Base-by-base conservation (phyloP, 2,888 invertebrate species). In the Aspidapion aeneum region DNA sequence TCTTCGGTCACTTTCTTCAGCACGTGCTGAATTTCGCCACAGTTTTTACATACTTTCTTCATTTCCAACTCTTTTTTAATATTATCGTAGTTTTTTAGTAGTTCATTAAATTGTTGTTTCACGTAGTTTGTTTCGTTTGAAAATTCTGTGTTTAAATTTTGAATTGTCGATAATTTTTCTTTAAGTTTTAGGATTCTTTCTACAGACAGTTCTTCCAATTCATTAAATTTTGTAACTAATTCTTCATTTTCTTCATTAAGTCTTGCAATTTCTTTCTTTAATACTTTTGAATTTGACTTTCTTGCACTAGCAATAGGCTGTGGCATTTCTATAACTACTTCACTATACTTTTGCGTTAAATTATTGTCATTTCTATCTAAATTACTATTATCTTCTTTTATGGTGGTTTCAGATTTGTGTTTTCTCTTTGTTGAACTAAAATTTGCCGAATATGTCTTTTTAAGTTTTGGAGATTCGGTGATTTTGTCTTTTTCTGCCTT, bases 151-250 rank as follows among this genome's bases (percentile, higher is more conserved):
- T 89, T 89, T 68, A 84, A 83, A 56, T 84, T 83, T 59, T 88
- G 80, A 0, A 89, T 80, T 0, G 82, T 79, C 66, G 83, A 81
- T 0, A 89, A 75, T 72, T 87, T 88, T 55, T 87, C 86, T 59
- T 87, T 84, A 2, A 89, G 75, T 74, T 87, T 87, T 60, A 81
- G 75, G 73, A 89, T 83, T 70, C 86, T 89, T 70, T 86, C 84
- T 60, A 85, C 82, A 58, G 88, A 74, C 12, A 77, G 67, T 9
- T 77, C 75, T 61, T 80, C 77, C 12, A 75, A 75, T 20, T 82
- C 83, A 77, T 83, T 82, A 1, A 86, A 78, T 1, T 84, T 83
- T 1, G 79, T 79, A 9, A 83, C 78, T 0, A 86, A 75, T 21
- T 82, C 80, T 70, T 82, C 82, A 74, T 85, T 86, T 68, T 85